These are phyloP conservation scores for Noctua fimbriata DNA, from an alignment of 2,888 invertebrate genomes.

Conservation along the genomic window DNA sequence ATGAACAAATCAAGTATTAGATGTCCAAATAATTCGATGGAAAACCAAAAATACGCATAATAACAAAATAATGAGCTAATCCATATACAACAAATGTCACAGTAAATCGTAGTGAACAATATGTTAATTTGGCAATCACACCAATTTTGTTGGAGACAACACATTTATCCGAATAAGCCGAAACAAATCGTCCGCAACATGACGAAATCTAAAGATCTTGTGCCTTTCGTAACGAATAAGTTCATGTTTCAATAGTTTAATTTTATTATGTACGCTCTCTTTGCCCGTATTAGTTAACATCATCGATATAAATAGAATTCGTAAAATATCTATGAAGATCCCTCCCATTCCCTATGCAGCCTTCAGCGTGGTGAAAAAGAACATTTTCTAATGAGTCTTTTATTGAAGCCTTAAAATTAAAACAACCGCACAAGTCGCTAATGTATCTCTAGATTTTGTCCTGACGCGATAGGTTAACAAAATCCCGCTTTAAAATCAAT, in stretches of 20 bases:
- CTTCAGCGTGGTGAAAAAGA: background rate
- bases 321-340: background rate
- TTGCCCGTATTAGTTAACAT: background rate
- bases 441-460: constrained; percentile 16
- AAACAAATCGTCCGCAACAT: constrained; percentile 46
- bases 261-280: constrained; percentile 33
- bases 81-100: constrained; percentile 12
- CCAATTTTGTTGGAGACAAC: constrained; percentile 33
- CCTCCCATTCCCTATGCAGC: background rate
- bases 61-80: constrained; percentile 27
- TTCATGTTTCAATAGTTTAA: constrained; percentile 15
- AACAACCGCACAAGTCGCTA: constrained; percentile 3
- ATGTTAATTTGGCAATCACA: constrained; percentile 39
- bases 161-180: constrained; percentile 43
- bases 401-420: background rate
- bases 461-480: constrained; percentile 17
- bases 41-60: background rate
- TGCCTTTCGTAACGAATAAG: constrained; percentile 23
- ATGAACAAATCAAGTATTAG: background rate
- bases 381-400: background rate
- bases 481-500: constrained; percentile 43
- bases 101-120: constrained; percentile 37
- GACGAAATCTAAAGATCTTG: constrained; percentile 31
- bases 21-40: background rate
- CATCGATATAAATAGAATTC: background rate